A percentile compares a stretch with the other conserved stretches of the same genome.
Evolutionary conservation across 2,888 invertebrate species (phyloP).

Genomic region (Xanthia togata): DNA sequence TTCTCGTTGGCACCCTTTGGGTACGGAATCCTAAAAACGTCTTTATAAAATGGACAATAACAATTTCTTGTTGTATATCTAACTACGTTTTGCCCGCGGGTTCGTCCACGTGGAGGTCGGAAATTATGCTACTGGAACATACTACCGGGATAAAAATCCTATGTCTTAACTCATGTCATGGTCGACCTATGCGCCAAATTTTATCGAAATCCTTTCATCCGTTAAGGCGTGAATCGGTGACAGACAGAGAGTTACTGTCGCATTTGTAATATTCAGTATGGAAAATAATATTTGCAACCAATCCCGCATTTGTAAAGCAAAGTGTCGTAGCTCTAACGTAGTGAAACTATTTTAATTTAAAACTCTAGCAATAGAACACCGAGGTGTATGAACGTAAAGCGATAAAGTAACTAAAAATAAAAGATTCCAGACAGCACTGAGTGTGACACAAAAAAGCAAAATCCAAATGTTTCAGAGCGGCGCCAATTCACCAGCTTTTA

Average conservation of each 20-base stretch:
- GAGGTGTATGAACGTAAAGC: conserved; percentile 10
- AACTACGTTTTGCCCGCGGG: too few species aligned
- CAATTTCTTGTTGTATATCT: not conserved
- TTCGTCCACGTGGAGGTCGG: not conserved
- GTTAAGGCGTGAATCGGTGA: not conserved
- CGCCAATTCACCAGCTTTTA: conserved; percentile 32
- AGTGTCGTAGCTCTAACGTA: not conserved
- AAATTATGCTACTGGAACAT: not conserved
- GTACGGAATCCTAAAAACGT: not conserved
- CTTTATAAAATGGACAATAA: not conserved
- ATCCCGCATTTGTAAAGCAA: too few species aligned
- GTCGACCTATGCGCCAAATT: not conserved
- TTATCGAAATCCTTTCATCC: not conserved
- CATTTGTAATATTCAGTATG: not conserved
- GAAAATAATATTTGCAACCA: not conserved
- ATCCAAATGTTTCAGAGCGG: conserved; percentile 24
- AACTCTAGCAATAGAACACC: conserved; percentile 11
- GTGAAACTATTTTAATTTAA: conserved; percentile 15
- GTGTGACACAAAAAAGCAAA: conserved; percentile 43
- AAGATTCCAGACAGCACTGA: conserved; percentile 9
- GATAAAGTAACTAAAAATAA: conserved; percentile 35
- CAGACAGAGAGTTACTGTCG: not conserved
- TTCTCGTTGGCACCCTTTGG: too few species aligned
- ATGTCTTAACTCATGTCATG: not conserved
- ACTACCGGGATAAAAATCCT: too few species aligned